phyloP scores from a whole-genome alignment of 2,888 invertebrate species.

The Erpobdella octoculata region DNA sequence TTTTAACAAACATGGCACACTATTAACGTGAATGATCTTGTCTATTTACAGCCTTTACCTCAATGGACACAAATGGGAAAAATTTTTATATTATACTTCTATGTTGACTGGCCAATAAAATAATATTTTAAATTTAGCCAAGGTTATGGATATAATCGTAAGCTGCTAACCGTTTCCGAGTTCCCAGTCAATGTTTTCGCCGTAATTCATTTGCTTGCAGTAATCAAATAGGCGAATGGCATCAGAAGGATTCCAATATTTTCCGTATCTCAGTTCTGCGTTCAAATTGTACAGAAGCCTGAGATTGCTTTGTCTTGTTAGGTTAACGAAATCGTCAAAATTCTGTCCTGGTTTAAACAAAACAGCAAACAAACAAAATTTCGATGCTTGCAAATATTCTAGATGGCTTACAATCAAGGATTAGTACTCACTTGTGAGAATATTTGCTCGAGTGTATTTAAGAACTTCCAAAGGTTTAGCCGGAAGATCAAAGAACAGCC shows the following conservation, averaged over 20 bases:
- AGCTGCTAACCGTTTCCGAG: slow-evolving; percentile 45
- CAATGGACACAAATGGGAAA: too few relatives aligned
- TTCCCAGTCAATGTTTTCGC: slow-evolving; percentile 43
- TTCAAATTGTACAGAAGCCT: slow-evolving; percentile 67
- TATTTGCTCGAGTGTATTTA: neutral
- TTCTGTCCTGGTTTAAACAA: slow-evolving; percentile 14
- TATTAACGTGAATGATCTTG: too few relatives aligned
- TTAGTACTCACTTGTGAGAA: neutral
- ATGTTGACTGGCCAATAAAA: too few relatives aligned
- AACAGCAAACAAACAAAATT: neutral
- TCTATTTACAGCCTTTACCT: too few relatives aligned
- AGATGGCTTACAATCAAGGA: neutral
- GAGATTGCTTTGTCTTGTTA: slow-evolving; percentile 51
- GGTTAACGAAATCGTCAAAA: slow-evolving; percentile 22
- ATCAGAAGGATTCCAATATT: slow-evolving; percentile 64
- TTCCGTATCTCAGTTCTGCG: slow-evolving; percentile 39
- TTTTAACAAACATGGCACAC: too few relatives aligned
- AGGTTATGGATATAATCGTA: neutral
- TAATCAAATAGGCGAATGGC: slow-evolving; percentile 62
- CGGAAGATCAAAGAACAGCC: slow-evolving; percentile 27
- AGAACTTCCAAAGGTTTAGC: neutral
- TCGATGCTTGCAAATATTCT: neutral
- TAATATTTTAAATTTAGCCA: too few relatives aligned
- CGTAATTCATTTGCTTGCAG: slow-evolving; percentile 56
- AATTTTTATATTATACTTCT: too few relatives aligned